Conservation (phyloP, 2,888 invertebrate genomes). For the Ichneumon xanthorius region DNA sequence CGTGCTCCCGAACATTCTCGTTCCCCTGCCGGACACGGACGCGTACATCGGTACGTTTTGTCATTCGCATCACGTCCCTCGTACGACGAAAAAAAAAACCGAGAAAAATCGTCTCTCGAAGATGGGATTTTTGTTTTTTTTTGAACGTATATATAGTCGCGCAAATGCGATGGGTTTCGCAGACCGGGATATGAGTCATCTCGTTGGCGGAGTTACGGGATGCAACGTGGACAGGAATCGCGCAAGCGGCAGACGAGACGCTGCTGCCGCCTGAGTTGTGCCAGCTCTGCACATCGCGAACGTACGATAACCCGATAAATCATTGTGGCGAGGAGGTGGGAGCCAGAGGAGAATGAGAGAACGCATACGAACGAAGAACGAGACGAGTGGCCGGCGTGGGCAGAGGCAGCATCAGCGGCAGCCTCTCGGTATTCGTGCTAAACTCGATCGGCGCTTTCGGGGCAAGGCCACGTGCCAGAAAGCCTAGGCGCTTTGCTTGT, state of each 20-base stretch:
- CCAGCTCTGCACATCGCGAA: conserved; percentile 32
- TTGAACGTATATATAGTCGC: background rate
- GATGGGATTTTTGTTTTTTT: background rate
- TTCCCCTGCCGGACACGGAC: background rate
- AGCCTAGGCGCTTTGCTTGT: conserved; percentile 27
- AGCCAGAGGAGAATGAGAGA: background rate
- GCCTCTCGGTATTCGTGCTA: conserved; percentile 57
- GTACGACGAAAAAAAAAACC: background rate
- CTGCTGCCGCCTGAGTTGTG: conserved; percentile 3
- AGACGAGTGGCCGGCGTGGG: background rate
- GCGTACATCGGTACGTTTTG: background rate
- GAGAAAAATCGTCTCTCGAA: background rate
- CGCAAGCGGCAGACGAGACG: conserved; percentile 18
- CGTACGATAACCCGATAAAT: conserved; percentile 61
- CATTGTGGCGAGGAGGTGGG: conserved; percentile 8
- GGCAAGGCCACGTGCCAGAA: conserved; percentile 69
- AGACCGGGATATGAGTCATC: conserved; percentile 37
- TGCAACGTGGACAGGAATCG: conserved; percentile 47
- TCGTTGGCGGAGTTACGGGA: background rate
- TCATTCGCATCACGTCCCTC: background rate
- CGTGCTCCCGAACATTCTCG: background rate
- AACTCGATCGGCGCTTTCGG: conserved; percentile 66
- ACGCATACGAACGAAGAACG: background rate
- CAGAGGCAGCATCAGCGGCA: conserved; percentile 5
- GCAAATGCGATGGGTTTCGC: conserved; percentile 6